Conservation (phyloP, 2,888 invertebrate genomes). For the Ectobius pallidus region DNA sequence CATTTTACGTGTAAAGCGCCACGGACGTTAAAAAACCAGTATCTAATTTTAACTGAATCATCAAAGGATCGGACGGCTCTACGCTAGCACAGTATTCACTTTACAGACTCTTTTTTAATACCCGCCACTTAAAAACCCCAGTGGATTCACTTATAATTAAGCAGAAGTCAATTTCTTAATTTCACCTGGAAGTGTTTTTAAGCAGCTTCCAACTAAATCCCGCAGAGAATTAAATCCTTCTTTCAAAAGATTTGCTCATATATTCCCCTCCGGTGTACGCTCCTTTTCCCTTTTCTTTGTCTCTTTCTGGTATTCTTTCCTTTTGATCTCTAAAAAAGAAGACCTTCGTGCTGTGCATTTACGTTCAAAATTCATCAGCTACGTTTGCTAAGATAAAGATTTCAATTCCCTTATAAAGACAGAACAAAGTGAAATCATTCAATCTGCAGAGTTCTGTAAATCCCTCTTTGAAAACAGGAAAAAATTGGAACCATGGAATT, state of each 20-base stretch:
- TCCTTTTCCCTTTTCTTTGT: too few relatives aligned
- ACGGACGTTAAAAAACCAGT: not conserved
- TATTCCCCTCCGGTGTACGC: too few relatives aligned
- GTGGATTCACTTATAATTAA: slow-evolving; percentile 1
- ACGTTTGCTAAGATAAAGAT: too few relatives aligned
- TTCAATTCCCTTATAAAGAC: not conserved
- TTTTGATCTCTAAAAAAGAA: not conserved
- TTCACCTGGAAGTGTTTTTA: slow-evolving; percentile 6
- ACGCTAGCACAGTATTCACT: not conserved
- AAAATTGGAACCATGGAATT: too few relatives aligned
- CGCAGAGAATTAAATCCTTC: not conserved
- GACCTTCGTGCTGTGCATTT: not conserved
- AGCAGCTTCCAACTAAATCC: not conserved
- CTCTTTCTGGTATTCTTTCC: not conserved
- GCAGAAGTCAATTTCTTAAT: not conserved
- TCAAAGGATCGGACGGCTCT: not conserved
- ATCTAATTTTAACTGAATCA: not conserved
- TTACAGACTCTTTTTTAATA: not conserved
- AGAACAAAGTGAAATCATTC: not conserved
- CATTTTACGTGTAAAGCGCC: too few relatives aligned
- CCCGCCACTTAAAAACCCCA: not conserved
- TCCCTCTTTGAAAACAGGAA: too few relatives aligned
- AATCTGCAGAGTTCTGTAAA: too few relatives aligned
- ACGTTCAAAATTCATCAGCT: not conserved
- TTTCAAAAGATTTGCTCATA: not conserved